A percentile compares a stretch with the other conserved stretches of the same genome.
Conservation (phyloP, 2,888 invertebrate species). For the Arrhopalites spinosus region DNA sequence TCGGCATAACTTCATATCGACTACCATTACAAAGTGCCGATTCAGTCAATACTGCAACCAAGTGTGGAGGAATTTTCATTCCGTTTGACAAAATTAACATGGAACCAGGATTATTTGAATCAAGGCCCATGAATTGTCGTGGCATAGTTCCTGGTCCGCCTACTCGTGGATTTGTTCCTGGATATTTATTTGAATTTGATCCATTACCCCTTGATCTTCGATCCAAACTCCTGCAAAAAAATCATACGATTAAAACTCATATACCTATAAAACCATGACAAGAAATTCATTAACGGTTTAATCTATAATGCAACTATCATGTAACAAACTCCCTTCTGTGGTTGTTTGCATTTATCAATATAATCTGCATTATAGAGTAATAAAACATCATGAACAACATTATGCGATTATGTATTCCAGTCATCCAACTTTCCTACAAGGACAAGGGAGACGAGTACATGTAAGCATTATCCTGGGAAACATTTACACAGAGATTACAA, state of each 20-base stretch:
- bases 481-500: too few species aligned
- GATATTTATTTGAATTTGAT: conserved; percentile 43
- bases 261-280: neutral
- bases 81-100: conserved; percentile 55
- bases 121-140: conserved; percentile 40
- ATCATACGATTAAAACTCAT: neutral
- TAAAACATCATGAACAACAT: too few species aligned
- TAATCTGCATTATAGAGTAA: too few species aligned
- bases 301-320: too few species aligned
- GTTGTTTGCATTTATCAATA: too few species aligned
- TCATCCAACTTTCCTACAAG: neutral
- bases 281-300: too few species aligned
- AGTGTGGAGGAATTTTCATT: conserved; percentile 56
- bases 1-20: conserved; percentile 55
- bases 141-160: conserved; percentile 23
- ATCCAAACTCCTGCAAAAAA: conserved; percentile 51
- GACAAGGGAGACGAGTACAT: neutral
- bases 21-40: conserved; percentile 55
- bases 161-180: conserved; percentile 53
- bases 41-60: conserved; percentile 55
- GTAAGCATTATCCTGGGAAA: too few species aligned
- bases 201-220: conserved; percentile 46
- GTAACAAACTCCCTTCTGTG: too few species aligned
- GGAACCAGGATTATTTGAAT: conserved; percentile 50
- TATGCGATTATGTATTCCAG: neutral